These are phyloP conservation scores for Mixornis gularis DNA, from an alignment of 2,113 vertebrate species.

Conservation along the genomic window DNA sequence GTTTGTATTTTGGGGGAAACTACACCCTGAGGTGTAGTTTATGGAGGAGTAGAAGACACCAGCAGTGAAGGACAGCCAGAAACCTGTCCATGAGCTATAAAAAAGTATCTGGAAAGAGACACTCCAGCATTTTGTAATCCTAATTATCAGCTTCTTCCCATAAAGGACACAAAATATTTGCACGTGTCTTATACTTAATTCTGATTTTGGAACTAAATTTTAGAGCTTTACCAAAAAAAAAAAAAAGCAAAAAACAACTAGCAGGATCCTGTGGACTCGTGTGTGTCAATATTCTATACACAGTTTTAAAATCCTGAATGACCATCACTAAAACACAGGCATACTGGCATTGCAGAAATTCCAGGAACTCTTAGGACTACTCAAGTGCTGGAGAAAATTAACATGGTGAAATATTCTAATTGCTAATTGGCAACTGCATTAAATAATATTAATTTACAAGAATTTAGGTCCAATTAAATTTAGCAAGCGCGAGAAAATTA, in stretches of 20 bases:
- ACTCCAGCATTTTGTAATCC: background rate
- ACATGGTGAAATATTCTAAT: constrained; percentile 9
- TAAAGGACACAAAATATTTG: background rate
- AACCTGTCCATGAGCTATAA: background rate
- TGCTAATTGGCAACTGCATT: constrained; percentile 18
- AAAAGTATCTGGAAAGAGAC: background rate
- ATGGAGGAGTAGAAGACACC: background rate
- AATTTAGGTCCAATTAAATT: constrained; percentile 62
- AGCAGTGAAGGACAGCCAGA: background rate
- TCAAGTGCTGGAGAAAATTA: constrained; percentile 15
- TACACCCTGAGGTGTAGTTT: background rate
- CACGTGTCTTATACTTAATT: background rate
- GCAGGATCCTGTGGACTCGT: background rate
- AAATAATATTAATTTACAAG: constrained; percentile 58
- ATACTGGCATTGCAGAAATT: background rate
- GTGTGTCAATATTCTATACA: background rate
- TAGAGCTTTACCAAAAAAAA: background rate
- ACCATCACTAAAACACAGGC: background rate
- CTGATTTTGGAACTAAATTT: background rate
- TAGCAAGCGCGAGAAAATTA: constrained; percentile 45
- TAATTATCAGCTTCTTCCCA: background rate
- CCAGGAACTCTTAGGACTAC: background rate
- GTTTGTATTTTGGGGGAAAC: background rate
- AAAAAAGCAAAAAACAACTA: background rate
- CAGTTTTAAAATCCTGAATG: background rate